Evolutionary conservation across 2,113 vertebrate genomes (phyloP).

Genomic region (Pedionomus torquatus): DNA sequence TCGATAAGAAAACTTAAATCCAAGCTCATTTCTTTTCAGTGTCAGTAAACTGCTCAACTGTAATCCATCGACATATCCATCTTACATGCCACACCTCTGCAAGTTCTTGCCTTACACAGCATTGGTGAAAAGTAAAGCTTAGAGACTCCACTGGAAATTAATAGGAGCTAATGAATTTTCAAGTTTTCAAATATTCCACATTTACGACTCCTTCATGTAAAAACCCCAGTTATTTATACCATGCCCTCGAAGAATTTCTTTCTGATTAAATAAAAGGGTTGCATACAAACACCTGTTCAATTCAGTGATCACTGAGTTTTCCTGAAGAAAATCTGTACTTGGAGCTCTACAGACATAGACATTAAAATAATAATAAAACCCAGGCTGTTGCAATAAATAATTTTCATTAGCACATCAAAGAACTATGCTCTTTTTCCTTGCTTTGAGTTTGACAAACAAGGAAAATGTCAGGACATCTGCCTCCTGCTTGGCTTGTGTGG

Average conservation of each 20-base stretch:
- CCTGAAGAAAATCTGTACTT: neutral
- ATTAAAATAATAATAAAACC: neutral
- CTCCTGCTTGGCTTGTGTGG: neutral
- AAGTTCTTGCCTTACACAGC: neutral
- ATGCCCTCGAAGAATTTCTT: neutral
- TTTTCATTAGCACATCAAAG: slow-evolving; percentile 3
- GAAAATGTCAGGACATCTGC: neutral
- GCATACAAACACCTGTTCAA: neutral
- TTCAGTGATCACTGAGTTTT: neutral
- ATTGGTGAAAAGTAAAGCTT: neutral
- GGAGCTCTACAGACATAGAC: neutral
- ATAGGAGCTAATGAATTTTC: neutral
- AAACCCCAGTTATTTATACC: neutral
- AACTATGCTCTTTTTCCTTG: neutral
- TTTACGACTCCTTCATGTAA: neutral
- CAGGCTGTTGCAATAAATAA: neutral
- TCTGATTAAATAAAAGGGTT: neutral
- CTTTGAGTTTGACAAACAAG: neutral
- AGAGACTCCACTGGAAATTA: neutral
- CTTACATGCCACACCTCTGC: rapidly evolving
- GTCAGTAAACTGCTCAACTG: neutral
- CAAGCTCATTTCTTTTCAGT: neutral
- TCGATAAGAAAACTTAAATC: slow-evolving; percentile 20
- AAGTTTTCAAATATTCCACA: neutral
- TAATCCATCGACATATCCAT: slow-evolving; percentile 2